Conservation (phyloP, 2,113 vertebrate genomes). For the Zapus hudsonius region DNA sequence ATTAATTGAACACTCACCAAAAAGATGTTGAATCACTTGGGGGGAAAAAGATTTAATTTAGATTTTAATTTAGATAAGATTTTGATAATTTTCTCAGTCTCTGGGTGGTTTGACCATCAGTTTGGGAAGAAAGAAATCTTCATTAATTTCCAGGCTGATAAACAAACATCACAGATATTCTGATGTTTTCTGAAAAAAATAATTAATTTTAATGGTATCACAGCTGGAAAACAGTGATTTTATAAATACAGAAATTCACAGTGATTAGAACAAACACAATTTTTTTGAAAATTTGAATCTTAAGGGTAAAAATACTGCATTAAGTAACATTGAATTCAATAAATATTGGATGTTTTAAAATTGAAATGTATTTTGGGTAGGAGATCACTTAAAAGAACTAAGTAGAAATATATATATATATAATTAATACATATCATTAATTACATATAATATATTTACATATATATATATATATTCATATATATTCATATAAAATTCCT, state of each 20-base stretch:
- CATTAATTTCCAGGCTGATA: conserved; percentile 43
- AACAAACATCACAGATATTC: conserved; percentile 71
- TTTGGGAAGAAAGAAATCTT: conserved; percentile 67
- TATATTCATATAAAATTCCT: background rate
- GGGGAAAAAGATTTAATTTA: conserved; percentile 81
- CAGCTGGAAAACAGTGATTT: background rate
- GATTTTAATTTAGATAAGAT: conserved; percentile 87
- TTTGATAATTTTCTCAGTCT: conserved; percentile 75
- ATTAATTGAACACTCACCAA: conserved; percentile 69
- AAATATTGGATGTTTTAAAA: background rate
- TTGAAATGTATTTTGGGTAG: background rate
- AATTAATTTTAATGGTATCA: background rate
- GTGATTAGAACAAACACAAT: background rate
- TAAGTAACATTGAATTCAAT: background rate
- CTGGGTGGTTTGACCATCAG: background rate
- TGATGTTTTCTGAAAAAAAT: background rate
- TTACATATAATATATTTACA: no score
- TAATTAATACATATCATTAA: no score
- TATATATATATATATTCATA: no score
- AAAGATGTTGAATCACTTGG: conserved; percentile 63
- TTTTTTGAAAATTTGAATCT: background rate
- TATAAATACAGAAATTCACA: background rate
- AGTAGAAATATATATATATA: background rate
- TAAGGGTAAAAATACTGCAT: background rate
- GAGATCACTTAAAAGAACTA: background rate